Evolutionary conservation across 2,797 vertebrate species (phyloP).

Genomic region (Rallus crepitans): DNA sequence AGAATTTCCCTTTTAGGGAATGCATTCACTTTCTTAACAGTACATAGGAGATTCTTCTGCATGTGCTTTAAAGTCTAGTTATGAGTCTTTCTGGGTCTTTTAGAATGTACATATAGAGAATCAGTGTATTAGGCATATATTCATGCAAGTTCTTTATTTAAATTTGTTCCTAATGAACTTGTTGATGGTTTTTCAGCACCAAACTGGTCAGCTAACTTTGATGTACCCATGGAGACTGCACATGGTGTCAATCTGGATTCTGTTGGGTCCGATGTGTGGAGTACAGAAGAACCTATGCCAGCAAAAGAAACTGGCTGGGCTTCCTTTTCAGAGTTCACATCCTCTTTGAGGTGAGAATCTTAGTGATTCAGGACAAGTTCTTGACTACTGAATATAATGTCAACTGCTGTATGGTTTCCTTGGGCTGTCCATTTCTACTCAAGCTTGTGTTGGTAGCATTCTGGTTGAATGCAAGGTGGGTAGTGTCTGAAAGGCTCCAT

Average conservation of each 20-base stretch:
- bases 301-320: conserved; percentile 92
- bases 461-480: background rate
- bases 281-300: conserved; percentile 80
- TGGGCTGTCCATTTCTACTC: background rate
- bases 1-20: background rate
- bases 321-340: conserved; percentile 91
- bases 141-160: background rate
- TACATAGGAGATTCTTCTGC: conserved; percentile 5
- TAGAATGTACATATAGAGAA: background rate
- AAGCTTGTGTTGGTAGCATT: background rate
- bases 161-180: background rate
- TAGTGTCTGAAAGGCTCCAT: fast-evolving
- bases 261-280: conserved; percentile 88
- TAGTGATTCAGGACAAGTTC: background rate
- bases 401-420: background rate
- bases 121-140: background rate
- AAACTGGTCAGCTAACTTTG: conserved; percentile 94
- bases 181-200: conserved; percentile 80
- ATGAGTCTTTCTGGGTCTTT: background rate
- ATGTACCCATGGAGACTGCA: conserved; percentile 95
- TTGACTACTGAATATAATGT: background rate
- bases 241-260: conserved; percentile 84
- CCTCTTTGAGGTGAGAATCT: conserved; percentile 84
- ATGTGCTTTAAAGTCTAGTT: conserved; percentile 20
- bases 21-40: background rate